These are phyloP conservation scores for Antheraea pernyi DNA, from an alignment of 1,140 invertebrate genomes.

Conservation along the genomic window DNA sequence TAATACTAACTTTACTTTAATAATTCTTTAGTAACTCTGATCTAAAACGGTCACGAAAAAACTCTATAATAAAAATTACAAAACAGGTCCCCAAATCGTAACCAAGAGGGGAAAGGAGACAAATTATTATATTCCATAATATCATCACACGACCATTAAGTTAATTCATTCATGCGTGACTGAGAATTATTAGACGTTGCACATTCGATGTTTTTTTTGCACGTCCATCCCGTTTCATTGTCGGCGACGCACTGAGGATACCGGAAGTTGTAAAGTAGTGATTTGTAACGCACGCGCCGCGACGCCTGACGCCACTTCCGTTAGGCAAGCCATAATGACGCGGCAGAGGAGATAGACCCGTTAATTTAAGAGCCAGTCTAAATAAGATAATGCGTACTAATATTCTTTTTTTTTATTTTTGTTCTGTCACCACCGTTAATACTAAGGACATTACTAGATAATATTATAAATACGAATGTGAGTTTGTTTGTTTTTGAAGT, in stretches of 20 bases:
- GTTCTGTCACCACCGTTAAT: too few relatives aligned
- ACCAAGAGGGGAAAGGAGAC: constrained; percentile 44
- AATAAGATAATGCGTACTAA: not conserved
- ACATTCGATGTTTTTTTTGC: constrained; percentile 45
- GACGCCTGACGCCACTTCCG: constrained; percentile 68
- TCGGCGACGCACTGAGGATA: constrained; percentile 47
- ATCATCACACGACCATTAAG: constrained; percentile 68
- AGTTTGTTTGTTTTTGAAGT: too few relatives aligned
- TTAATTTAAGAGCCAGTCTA: not conserved
- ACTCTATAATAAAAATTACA: not conserved
- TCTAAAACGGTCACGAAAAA: not conserved
- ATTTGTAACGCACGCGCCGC: constrained; percentile 77
- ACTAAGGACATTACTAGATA: too few relatives aligned
- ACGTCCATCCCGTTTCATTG: constrained; percentile 42
- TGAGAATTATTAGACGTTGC: constrained; percentile 60
- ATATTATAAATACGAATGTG: too few relatives aligned
- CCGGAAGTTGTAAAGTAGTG: constrained; percentile 76
- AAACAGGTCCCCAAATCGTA: constrained; percentile 11
- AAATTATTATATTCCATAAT: constrained; percentile 74
- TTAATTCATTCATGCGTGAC: constrained; percentile 51
- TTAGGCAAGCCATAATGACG: constrained; percentile 59
- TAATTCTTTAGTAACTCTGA: not conserved
- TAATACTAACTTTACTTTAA: too few relatives aligned
- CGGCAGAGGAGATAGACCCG: constrained; percentile 29
- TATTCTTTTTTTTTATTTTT: too few relatives aligned